Conservation (phyloP, 2,797 vertebrate species). For the Limnodromus scolopaceus region DNA sequence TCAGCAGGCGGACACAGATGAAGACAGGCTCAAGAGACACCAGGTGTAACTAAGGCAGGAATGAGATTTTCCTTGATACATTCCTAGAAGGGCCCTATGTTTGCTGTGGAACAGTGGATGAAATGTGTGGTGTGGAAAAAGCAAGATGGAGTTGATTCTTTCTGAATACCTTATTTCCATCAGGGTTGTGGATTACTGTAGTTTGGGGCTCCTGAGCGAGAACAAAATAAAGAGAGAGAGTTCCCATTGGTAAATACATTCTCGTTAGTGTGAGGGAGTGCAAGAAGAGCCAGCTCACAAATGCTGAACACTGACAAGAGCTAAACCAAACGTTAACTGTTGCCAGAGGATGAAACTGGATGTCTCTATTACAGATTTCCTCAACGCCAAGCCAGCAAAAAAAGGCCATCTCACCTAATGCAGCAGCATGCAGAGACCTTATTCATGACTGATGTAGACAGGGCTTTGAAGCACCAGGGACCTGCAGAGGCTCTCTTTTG, state of each 20-base stretch:
- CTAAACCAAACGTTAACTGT: conserved; percentile 69
- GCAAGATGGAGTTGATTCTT: conserved; percentile 74
- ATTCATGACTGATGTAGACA: conserved; percentile 57
- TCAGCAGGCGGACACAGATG: not conserved
- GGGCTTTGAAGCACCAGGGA: conserved; percentile 72
- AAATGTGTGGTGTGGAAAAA: conserved; percentile 68
- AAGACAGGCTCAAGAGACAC: not conserved
- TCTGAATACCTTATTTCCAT: conserved; percentile 98
- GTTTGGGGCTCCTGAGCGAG: conserved; percentile 96
- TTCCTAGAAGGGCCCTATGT: not conserved
- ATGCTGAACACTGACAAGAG: conserved; percentile 68
- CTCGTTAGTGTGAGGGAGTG: conserved; percentile 50
- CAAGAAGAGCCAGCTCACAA: conserved; percentile 70
- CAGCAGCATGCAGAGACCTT: conserved; percentile 84
- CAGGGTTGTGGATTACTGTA: conserved; percentile 99
- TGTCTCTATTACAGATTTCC: conserved; percentile 31
- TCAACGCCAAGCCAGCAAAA: conserved; percentile 51
- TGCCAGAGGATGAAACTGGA: conserved; percentile 55
- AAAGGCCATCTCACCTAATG: conserved; percentile 21
- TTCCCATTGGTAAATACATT: conserved; percentile 78
- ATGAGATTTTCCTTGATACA: not conserved
- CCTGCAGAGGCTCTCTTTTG: conserved; percentile 65
- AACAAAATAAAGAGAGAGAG: conserved; percentile 84
- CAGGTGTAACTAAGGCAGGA: not conserved
- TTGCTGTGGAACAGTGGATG: conserved; percentile 45